Conservation (phyloP, 2,113 vertebrate genomes). For the Aspiorhynchus laticeps region DNA sequence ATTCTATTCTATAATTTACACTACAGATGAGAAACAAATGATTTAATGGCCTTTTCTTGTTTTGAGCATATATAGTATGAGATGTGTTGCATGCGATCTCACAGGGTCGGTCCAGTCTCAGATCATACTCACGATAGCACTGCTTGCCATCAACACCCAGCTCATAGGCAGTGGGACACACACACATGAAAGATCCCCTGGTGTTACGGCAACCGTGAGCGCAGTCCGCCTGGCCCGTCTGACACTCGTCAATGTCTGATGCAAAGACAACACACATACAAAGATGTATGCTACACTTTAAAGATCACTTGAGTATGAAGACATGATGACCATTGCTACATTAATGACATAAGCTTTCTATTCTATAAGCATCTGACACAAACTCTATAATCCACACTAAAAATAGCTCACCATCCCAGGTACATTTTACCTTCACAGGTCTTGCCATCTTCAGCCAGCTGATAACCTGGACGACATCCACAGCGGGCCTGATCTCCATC, state of each 20-base stretch:
- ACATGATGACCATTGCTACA: neutral
- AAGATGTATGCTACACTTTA: conserved; percentile 16
- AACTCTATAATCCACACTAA: neutral
- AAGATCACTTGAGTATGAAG: neutral
- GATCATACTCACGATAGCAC: conserved; percentile 88
- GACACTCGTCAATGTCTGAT: conserved; percentile 90
- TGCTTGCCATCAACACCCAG: conserved; percentile 86
- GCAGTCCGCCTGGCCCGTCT: conserved; percentile 73
- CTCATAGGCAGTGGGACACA: conserved; percentile 86
- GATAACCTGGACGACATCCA: conserved; percentile 81
- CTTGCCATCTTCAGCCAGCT: conserved; percentile 76
- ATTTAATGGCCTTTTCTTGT: neutral
- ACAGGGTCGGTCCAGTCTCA: neutral
- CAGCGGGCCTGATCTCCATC: conserved; percentile 77
- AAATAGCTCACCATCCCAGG: neutral
- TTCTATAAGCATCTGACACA: neutral
- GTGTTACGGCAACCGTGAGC: conserved; percentile 91
- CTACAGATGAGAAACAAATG: too few species aligned
- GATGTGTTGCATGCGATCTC: neutral
- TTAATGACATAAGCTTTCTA: neutral
- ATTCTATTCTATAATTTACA: too few species aligned
- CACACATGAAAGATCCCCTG: conserved; percentile 84
- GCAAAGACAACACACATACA: conserved; percentile 34
- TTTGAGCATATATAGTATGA: neutral
- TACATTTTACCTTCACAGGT: conserved; percentile 82